Base-by-base conservation (phyloP, 2,113 vertebrate species). In the Psilopogon haemacephalus region DNA sequence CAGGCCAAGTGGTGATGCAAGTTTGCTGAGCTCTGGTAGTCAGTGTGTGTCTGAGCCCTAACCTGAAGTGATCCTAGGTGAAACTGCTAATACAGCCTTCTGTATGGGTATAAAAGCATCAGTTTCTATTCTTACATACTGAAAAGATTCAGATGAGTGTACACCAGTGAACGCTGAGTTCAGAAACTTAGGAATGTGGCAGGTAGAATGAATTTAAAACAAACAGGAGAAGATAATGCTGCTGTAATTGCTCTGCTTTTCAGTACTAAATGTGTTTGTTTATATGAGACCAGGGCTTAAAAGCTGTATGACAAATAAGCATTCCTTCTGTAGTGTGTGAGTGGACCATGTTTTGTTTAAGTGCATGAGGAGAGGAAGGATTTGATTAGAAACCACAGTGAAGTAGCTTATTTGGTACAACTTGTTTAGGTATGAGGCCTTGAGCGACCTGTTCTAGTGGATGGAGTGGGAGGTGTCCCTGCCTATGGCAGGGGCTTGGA, bases 141-240 rank as follows among this genome's bases (percentile, higher is more conserved):
- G 23, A 30, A 77, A 63, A 65, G 12, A 3, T 59, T 18, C 24
- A 76, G 33, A 6, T 69, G 15, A 69, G 30, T 8, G n/a, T 48
- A 4, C 0, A 0, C 46, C 42, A 71, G 12, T 58, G 48, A 87
- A 54, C 9, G 9, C 38, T 0, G 1, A 48, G 33, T 75, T 89
- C 48, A 56, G 55, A 59, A 50, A 20, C 8, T 32, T 63, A 50
- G n/a, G 67, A 65, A 13, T 5, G 0, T 40, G 74, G 20, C 28
- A 46, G 46, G 46, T 68, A 73, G 37, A 48, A 79, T 38, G 50
- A 70, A 5, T 75, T 80, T 58, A 62, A 88, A 93, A 28, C 15
- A 40, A 81, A 55, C n/a, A 72, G 84, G 64, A 81, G 52, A 42
- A 76, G 86, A 8, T 24, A 76, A 1, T 32, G 30, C 48, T 85